Percentiles rank a stretch among this genome's conserved stretches.
phyloP scores from a whole-genome alignment of 64 coral and sea anemone genomes.

The Montipora sp. region DNA sequence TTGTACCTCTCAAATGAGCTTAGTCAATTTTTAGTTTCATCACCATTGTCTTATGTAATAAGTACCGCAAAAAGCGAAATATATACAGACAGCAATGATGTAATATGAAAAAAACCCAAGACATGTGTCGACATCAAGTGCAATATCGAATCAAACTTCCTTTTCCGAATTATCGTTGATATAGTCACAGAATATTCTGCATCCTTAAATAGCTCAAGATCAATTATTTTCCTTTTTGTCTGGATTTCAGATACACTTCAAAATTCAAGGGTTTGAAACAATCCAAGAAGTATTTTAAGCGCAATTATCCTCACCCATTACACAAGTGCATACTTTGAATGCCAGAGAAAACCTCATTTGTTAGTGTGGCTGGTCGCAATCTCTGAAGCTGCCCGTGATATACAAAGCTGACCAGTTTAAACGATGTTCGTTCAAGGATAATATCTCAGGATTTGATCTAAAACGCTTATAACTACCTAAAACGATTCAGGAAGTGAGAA shows the following conservation, averaged over 20 bases:
- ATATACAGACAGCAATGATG: not conserved
- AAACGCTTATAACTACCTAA: no score
- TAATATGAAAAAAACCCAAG: not conserved
- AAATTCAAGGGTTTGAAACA: not conserved
- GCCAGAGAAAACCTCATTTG: not conserved
- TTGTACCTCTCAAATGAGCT: no score
- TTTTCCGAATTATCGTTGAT: not conserved
- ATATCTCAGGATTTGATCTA: no score
- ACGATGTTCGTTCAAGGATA: no score
- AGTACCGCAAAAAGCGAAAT: not conserved
- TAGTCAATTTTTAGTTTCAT: no score
- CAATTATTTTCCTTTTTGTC: not conserved
- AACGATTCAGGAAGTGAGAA: no score
- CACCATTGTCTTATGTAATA: no score
- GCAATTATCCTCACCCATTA: not conserved
- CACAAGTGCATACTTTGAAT: not conserved
- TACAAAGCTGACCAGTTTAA: no score
- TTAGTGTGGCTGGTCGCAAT: not conserved
- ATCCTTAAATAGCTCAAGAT: not conserved
- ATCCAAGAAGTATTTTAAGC: not conserved
- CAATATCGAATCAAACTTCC: not conserved
- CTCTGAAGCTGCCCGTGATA: no score
- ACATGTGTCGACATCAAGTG: not conserved
- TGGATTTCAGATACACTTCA: not conserved
- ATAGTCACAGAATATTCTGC: not conserved